Evolutionary conservation across 2,888 invertebrate genomes (phyloP).

Genomic region (Phyto melanocephala): DNA sequence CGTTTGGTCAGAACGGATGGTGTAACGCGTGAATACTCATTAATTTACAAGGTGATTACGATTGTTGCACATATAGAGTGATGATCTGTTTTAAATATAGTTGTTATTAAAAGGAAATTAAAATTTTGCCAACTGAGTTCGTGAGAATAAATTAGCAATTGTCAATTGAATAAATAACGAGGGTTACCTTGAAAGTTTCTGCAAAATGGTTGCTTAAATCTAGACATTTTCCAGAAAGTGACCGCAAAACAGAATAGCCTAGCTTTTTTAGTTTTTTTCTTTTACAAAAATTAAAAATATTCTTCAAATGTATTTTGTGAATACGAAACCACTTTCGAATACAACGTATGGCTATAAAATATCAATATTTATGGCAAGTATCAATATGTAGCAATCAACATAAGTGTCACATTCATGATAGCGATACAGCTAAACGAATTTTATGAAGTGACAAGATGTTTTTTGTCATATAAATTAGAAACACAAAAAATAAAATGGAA

Average conservation of each 20-base stretch:
- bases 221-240: too few relatives aligned
- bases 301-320: neutral
- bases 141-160: neutral
- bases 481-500: neutral
- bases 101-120: slow-evolving; percentile 35
- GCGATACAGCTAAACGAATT: slow-evolving; percentile 3
- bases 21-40: neutral
- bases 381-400: slow-evolving; percentile 24
- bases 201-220: too few relatives aligned
- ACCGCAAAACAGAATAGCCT: too few relatives aligned
- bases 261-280: too few relatives aligned
- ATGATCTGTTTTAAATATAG: slow-evolving; percentile 36
- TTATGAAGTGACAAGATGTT: slow-evolving; percentile 44
- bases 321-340: neutral
- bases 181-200: neutral
- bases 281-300: too few relatives aligned
- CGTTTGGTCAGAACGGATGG: slow-evolving; percentile 18
- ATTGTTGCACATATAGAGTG: slow-evolving; percentile 18
- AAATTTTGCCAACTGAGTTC: neutral
- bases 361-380: slow-evolving; percentile 11
- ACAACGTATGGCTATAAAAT: neutral
- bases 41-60: slow-evolving; percentile 46
- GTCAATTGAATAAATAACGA: neutral
- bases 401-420: slow-evolving; percentile 7
- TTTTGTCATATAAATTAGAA: slow-evolving; percentile 17